Conservation (phyloP, 1,140 invertebrate species). For the Chrysomallon squamiferum region DNA sequence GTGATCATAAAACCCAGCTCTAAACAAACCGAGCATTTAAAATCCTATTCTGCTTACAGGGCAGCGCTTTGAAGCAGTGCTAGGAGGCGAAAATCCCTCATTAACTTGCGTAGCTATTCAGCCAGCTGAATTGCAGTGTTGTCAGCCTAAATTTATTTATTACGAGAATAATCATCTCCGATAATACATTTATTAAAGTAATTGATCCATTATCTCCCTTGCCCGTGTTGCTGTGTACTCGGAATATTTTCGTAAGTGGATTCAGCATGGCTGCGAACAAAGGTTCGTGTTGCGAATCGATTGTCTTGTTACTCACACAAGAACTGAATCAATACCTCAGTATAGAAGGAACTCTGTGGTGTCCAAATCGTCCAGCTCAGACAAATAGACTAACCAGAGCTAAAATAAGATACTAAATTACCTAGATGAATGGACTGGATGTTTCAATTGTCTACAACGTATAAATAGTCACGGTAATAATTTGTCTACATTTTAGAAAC, state of each 20-base stretch:
- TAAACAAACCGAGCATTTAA: background rate
- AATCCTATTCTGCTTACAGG: background rate
- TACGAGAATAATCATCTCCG: background rate
- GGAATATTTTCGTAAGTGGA: constrained; percentile 1
- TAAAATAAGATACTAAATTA: no score
- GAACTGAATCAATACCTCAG: no score
- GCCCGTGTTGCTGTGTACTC: background rate
- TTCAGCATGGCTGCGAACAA: background rate
- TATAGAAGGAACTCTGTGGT: no score
- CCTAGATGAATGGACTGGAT: no score
- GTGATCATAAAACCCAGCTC: background rate
- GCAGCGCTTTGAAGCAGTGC: background rate
- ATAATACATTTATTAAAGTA: constrained; percentile 10
- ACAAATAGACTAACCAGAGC: no score
- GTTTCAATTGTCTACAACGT: no score
- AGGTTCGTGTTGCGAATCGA: no score
- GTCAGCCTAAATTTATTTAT: constrained; percentile 9
- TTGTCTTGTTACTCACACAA: no score
- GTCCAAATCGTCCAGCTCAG: no score
- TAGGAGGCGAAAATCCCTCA: background rate
- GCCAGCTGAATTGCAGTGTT: background rate
- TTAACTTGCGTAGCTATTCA: background rate
- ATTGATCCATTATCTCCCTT: constrained; percentile 7
- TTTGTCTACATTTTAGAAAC: no score
- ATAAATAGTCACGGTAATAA: no score